A percentile compares a stretch with the other conserved stretches of the same genome.
Conservation (phyloP, 2,113 vertebrate species). For the Muntiacus reevesi region DNA sequence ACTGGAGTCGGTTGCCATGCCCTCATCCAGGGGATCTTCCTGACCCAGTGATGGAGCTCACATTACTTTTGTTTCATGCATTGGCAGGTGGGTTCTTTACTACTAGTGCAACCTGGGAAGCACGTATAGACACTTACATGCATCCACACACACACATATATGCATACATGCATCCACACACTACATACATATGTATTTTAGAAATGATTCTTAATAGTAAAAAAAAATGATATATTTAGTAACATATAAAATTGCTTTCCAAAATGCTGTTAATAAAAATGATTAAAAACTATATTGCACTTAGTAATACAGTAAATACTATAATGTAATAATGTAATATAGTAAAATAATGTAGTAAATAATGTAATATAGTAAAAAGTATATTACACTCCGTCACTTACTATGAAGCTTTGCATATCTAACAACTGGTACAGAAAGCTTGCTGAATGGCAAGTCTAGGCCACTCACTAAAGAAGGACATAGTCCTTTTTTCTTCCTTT, state of each 20-base stretch:
- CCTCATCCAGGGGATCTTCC: background rate
- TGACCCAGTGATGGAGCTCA: background rate
- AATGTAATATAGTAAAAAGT: background rate
- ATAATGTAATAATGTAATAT: background rate
- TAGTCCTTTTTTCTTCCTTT: background rate
- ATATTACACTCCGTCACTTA: background rate
- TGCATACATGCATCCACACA: background rate
- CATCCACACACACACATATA: background rate
- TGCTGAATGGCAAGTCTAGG: background rate
- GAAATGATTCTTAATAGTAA: background rate
- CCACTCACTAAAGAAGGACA: background rate
- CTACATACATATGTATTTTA: background rate
- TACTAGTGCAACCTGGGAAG: background rate
- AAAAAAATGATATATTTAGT: background rate
- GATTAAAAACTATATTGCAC: background rate
- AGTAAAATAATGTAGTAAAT: background rate
- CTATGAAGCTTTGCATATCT: background rate
- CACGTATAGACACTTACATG: background rate
- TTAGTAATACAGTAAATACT: background rate
- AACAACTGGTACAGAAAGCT: background rate
- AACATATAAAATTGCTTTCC: background rate
- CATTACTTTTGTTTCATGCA: background rate
- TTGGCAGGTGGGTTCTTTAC: background rate
- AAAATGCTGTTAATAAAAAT: background rate
- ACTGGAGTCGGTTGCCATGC: background rate